Base-by-base conservation (phyloP, 23 tunicate genomes). In the Trididemnum nubilum region DNA sequence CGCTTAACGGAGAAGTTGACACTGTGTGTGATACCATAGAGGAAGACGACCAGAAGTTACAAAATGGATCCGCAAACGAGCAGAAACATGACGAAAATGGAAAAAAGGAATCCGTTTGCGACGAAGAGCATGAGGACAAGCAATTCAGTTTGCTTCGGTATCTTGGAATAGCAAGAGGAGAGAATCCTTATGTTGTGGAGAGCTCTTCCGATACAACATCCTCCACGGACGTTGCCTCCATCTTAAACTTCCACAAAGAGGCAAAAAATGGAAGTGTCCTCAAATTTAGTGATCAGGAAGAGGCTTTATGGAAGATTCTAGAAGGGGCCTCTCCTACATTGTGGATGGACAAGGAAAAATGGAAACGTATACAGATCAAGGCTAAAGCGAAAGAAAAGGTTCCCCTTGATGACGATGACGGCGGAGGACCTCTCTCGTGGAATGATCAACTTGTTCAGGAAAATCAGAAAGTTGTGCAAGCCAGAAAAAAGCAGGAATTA, bases 241-340 rank as follows among this genome's bases (percentile, higher is more conserved):
- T 73, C 24, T 74, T 73, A 22, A 64, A 36, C 26, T 36, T 64
- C 40, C 35, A 57, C 31, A 64, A 74, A 1, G 64, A 18, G 36
- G 58, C 36, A 9, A 44, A 84, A 60, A 26, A 34, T 1, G 36
- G 25, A 15, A 52, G 54, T 23, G n/a, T n/a, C n/a, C 26, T 1
- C 2, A 32, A 54, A 21, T 67, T 4, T 34, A 75, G 34, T 44
- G 93, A 27, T 27, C 67, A 70, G 5, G 87, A 91, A 15, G 89
- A 85, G 35, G 73, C 85, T 19, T 80, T 91, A 59, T 91, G 97
- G 97, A 76, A 84, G 28, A n/a, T 85, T 28, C 58, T 91, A 25
- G 87, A 85, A 76, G 86, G 79, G 5, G 75, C 85, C 23, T 86
- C 89, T 30, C 90, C 97, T 30, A 38, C 76, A 0, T 67, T 91